Evolutionary conservation across 2,113 vertebrate genomes (phyloP).

Genomic region (Pluvianellus socialis): DNA sequence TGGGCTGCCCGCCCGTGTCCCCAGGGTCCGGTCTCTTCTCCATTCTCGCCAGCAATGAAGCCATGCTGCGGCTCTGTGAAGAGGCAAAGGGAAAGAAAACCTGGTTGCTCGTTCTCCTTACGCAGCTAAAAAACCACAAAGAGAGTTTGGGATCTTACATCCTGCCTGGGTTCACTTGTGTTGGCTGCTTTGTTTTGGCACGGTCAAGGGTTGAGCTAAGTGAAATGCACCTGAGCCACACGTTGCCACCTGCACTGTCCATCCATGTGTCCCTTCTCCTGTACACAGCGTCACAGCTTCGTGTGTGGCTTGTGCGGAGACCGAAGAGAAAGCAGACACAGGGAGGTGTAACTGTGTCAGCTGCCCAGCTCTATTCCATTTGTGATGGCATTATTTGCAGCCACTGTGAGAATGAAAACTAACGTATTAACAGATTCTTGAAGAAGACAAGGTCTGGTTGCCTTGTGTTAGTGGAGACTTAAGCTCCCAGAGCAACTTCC

Average conservation of each 20-base stretch:
- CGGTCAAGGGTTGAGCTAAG: not conserved
- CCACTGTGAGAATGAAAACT: not conserved
- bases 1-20: not conserved
- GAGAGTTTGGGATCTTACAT: not conserved
- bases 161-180: not conserved
- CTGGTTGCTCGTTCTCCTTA: not conserved
- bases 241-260: not conserved
- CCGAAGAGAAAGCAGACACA: not conserved
- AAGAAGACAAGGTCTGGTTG: not conserved
- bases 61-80: not conserved
- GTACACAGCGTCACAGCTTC: not conserved
- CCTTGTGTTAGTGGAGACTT: not conserved
- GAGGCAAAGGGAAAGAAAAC: not conserved
- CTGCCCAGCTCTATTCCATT: not conserved
- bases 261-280: not conserved
- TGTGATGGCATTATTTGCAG: not conserved
- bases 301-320: not conserved
- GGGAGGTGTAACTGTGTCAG: not conserved
- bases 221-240: not conserved
- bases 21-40: not conserved
- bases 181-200: not conserved
- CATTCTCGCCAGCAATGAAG: not conserved
- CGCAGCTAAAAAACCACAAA: not conserved
- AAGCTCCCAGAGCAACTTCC: not conserved
- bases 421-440: not conserved